Conservation (phyloP, 23 tunicate genomes). For the Aplidium turbinatum region DNA sequence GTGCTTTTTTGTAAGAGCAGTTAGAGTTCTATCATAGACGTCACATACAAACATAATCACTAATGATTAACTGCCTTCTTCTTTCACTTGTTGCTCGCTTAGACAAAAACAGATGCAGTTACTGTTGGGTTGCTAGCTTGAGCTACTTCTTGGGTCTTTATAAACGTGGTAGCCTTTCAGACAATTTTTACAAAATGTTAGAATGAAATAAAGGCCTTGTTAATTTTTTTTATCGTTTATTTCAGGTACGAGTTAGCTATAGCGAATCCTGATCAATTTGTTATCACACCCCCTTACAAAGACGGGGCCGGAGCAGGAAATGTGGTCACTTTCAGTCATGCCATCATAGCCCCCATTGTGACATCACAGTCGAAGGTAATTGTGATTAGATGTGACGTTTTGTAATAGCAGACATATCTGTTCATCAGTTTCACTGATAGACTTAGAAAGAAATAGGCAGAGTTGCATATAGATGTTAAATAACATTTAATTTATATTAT, state of each 20-base stretch:
- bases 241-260: slow-evolving; percentile 58
- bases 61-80: too few relatives aligned
- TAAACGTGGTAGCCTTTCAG: slow-evolving; percentile 1
- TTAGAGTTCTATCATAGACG: too few relatives aligned
- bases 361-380: neutral
- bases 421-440: too few relatives aligned
- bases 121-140: too few relatives aligned
- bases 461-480: neutral
- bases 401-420: too few relatives aligned
- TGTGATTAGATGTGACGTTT: too few relatives aligned
- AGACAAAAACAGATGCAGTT: too few relatives aligned
- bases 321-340: slow-evolving; percentile 56
- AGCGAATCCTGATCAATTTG: slow-evolving; percentile 19
- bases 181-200: neutral
- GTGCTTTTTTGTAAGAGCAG: too few relatives aligned
- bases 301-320: slow-evolving; percentile 68
- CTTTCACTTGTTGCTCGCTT: too few relatives aligned
- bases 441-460: neutral
- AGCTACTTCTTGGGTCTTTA: too few relatives aligned
- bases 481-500: neutral
- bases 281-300: slow-evolving; percentile 47
- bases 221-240: neutral
- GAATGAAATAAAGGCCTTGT: neutral
- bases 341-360: slow-evolving; percentile 21
- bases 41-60: too few relatives aligned